Evolutionary conservation across 2,113 vertebrate genomes (phyloP), one percentile per base, ranked within the genome.

Genomic region (Crotalus tigris): DNA sequence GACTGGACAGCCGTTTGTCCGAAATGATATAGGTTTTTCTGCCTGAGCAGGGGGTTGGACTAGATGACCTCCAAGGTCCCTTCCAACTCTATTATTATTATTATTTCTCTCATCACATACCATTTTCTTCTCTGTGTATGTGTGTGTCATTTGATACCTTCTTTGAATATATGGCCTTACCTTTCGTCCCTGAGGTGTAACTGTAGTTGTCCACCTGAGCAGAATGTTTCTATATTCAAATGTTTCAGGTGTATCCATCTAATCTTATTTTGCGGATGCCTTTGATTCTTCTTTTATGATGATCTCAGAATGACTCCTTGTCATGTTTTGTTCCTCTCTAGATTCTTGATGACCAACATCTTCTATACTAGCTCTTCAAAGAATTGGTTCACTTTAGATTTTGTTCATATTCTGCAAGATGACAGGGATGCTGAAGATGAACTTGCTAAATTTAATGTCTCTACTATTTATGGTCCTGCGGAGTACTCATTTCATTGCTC

Each of bases 401-500:
- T 95, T 92, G 94, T 97, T 91, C 96, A 97, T 93, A 97, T 97
- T 95, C 54, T 97, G 90, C 95, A 97, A 96, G 97, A 97, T 93
- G 95, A 93, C 95, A 91, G 69, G 90, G 94, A 93, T 69, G 64
- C 64, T 17, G 12, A 17, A 33, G 64, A 69, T 69, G 64, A 69
- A 75, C 92, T 92, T 89, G 97, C 97, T 96, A 95, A 92, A 93
- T 98, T 98, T 97, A 95, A 51, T 93, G 96, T 97, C 92, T 95
- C 96, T 95, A 95, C 94, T 96, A 97, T 98, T 95, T 97, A 97
- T 96, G 94, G 97, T 94, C 98, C 98, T 96, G 97, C 96, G 10
- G 98, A 97, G 97, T 98, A 98, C 96, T 98, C 98, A 97, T 98
- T 97, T 97, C 97, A 98, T 95, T 98, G 98, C 97, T 98, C 98